Base-by-base conservation (phyloP, 2,113 vertebrate species). In the Lethenteron reissneri region DNA sequence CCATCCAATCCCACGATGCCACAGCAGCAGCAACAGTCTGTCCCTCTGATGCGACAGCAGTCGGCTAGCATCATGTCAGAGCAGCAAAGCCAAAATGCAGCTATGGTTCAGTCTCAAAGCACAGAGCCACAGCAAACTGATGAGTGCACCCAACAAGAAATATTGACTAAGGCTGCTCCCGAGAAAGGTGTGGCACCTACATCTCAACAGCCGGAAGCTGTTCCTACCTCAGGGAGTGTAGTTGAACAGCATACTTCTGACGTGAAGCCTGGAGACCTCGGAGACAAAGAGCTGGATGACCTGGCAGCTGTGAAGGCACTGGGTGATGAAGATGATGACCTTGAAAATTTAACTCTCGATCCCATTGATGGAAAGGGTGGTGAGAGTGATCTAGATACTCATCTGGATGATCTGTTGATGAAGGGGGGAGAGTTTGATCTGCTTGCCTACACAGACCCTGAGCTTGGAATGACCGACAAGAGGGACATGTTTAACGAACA, bases 401-500 rank as follows among this genome's bases (percentile, higher is more conserved):
- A 96, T 71, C 83, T 99, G 3, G 94, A 97, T 60, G 88, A 97
- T 80, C 87, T 99, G 73, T 77, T 99, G 25, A 81, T 99, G 25
- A 81, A 83, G 75, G 88, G 89, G 0, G 94, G 88, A 56, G 90
- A 99, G 72, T 99, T 99, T 73, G 94, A 99, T 77, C 85, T 99
- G 17, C 91, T 99, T 70, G 94, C 94, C 1, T 99, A 97, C 69
- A 88, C 94, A 7, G 94, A 99, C 75, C 92, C 94, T 1, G 94
- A 92, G 72, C 86, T 92, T 71, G 87, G 97, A 73, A 78, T 92
- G 10, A 90, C 85, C 17, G 92, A 95, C 81, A 97, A 95, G 78
- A 97, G 92, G 74, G 86, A 90, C 76, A 86, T 95, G 88, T 96
- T 97, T 75, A 94, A 85, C 8, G 92, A 91, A 76, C 91, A 95